Conservation (phyloP, 2,113 vertebrate species). For the Toxotes jaculatrix region DNA sequence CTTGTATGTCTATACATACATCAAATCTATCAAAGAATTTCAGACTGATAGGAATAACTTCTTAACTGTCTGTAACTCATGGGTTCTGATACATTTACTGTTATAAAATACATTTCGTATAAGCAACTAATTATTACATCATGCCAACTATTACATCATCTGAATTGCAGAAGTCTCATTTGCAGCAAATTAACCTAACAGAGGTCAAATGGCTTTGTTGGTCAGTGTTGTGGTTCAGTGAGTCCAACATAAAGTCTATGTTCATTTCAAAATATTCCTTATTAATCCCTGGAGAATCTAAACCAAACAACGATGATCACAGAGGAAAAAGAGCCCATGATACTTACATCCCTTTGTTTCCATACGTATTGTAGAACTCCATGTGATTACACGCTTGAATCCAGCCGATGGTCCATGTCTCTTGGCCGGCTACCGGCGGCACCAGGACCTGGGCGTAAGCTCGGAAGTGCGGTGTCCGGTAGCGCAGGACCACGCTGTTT, state of each 20-base stretch:
- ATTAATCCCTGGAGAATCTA: neutral
- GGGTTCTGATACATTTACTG: neutral
- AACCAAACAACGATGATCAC: neutral
- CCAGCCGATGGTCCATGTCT: slow-evolving; percentile 98
- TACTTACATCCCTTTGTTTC: slow-evolving; percentile 97
- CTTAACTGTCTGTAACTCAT: neutral
- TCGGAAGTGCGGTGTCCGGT: slow-evolving; percentile 96
- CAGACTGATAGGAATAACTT: neutral
- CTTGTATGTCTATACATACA: neutral
- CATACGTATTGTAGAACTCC: slow-evolving; percentile 98
- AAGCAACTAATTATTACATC: too few relatives aligned
- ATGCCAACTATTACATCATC: too few relatives aligned
- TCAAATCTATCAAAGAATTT: neutral
- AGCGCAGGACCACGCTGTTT: slow-evolving; percentile 95
- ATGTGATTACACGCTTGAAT: slow-evolving; percentile 99
- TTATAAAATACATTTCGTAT: neutral
- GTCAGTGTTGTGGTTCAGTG: too few relatives aligned
- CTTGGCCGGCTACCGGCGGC: slow-evolving; percentile 91
- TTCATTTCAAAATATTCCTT: neutral
- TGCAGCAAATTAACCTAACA: neutral
- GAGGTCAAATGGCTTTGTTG: neutral
- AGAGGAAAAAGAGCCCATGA: neutral
- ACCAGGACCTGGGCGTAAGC: slow-evolving; percentile 94
- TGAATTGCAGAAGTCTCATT: neutral
- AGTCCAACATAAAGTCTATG: neutral